These are phyloP conservation scores for Brotula barbata DNA, from an alignment of 2,797 vertebrate genomes.

Conservation along the genomic window DNA sequence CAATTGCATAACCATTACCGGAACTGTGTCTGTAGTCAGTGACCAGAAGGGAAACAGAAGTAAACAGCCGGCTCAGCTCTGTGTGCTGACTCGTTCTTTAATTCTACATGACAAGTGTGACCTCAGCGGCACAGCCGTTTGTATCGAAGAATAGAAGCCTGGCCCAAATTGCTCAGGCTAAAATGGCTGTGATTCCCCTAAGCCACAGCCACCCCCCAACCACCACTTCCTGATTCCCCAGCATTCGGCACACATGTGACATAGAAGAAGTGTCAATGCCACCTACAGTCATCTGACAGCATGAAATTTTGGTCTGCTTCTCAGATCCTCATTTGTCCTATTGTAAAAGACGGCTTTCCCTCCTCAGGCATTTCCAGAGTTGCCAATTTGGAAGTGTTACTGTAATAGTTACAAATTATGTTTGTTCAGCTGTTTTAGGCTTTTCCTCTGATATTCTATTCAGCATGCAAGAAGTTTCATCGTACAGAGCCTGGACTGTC, in stretches of 20 bases:
- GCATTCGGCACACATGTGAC: constrained; percentile 16
- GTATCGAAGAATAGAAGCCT: constrained; percentile 70
- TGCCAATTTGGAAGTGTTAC: constrained; percentile 8
- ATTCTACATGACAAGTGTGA: constrained; percentile 63
- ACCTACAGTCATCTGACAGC: constrained; percentile 43
- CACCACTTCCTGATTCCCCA: constrained; percentile 49
- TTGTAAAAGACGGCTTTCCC: constrained; percentile 59
- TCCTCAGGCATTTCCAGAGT: constrained; percentile 34
- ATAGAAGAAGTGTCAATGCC: constrained; percentile 41
- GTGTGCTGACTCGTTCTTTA: constrained; percentile 39
- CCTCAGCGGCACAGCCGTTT: constrained; percentile 50
- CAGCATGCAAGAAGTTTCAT: not conserved
- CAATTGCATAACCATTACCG: constrained; percentile 63
- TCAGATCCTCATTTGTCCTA: constrained; percentile 63
- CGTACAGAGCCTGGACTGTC: too few relatives aligned
- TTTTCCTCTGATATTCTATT: constrained; percentile 19
- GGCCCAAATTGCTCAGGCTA: constrained; percentile 11
- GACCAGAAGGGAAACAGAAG: constrained; percentile 66
- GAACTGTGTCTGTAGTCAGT: constrained; percentile 54
- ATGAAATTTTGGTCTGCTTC: constrained; percentile 38
- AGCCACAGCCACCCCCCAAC: constrained; percentile 25
- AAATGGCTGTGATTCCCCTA: constrained; percentile 29
- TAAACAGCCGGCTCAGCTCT: constrained; percentile 38
- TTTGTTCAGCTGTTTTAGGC: constrained; percentile 5
- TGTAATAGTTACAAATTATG: not conserved